A percentile compares a stretch with the other conserved stretches of the same genome.
These are phyloP conservation scores for Cydia pomonella DNA, from an alignment of 1,140 invertebrate genomes.

Conservation along the genomic window DNA sequence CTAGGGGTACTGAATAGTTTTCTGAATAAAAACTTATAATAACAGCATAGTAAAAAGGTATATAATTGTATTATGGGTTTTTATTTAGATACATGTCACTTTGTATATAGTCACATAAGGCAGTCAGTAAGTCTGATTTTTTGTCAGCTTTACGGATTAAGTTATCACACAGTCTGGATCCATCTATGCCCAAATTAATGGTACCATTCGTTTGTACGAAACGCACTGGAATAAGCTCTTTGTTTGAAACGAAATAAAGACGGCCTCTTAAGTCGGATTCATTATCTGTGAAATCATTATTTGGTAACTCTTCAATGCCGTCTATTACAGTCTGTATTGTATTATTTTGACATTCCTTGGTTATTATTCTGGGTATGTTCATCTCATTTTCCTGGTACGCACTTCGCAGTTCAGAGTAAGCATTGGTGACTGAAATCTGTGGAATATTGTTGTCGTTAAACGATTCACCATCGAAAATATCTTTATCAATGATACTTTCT, in stretches of 20 bases:
- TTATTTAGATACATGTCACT: slow-evolving; percentile 16
- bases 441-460: background rate
- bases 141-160: slow-evolving; percentile 19
- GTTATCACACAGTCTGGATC: slow-evolving; percentile 41
- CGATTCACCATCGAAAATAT: background rate
- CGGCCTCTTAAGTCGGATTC: slow-evolving; percentile 36
- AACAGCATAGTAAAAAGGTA: background rate
- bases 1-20: no score
- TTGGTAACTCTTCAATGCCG: slow-evolving; percentile 30
- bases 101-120: slow-evolving; percentile 42
- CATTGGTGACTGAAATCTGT: background rate
- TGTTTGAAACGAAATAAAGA: slow-evolving; percentile 41
- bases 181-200: slow-evolving; percentile 44
- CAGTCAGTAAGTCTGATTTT: slow-evolving; percentile 36
- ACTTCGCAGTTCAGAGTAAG: background rate
- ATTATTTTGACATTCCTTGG: slow-evolving; percentile 36
- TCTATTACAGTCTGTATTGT: slow-evolving; percentile 31
- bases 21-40: no score
- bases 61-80: background rate
- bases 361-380: slow-evolving; percentile 36
- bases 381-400: slow-evolving; percentile 27
- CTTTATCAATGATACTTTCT: background rate
- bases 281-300: slow-evolving; percentile 32
- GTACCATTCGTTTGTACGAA: slow-evolving; percentile 43
- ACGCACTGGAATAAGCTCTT: slow-evolving; percentile 40